Evolutionary conservation across 2,797 vertebrate genomes (phyloP), one percentile per base, ranked within the genome.

Genomic region (Arnoldichthys spilopterus): DNA sequence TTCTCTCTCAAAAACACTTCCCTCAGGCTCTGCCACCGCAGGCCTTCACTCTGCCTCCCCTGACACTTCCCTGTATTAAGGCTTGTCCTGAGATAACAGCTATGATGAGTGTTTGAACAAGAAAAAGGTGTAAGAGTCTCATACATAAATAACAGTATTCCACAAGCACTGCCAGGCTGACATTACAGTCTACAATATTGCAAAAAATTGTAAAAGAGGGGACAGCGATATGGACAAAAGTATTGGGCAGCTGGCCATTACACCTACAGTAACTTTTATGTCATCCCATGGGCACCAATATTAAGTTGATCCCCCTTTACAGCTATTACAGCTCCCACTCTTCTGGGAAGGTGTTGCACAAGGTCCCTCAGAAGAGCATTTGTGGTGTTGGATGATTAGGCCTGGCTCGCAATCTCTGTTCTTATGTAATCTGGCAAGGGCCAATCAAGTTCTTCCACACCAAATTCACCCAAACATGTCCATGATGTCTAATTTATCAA

Each of bases 21-120:
- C 59, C 59, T 62, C 28, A 62, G 59, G 59, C 59, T 62, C 28
- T 20, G 59, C 18, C 18, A 64, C 24, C 20, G 59, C 66, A 61
- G 40, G 64, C 4, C 75, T 37, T 34, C 32, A 47, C 3, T 3
- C 53, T 22, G 18, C 16, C 59, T 59, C 28, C 28, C 59, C 18
- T 18, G 59, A 20, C 56, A 24, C 53, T 49, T 24, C 47, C 12
- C 18, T 37, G 49, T 56, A 26, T 32, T 45, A 68, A 28, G 6
- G 12, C 20, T 16, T 68, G 22, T 62, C 66, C 45, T 62, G 37
- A 73, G 59, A 62, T 79, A 51, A 72, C 54, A 79, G 43, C 49
- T 11, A 40, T 40, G 28, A 82, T n/a, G 64, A 64, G 28, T 64
- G 59, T 69, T 76, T 28, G 32, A 47, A 45, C 20, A 24, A 28